Evolutionary conservation across 2,888 invertebrate genomes (phyloP), one percentile per base, ranked within the genome.

Genomic region (Brachyptera risi): DNA sequence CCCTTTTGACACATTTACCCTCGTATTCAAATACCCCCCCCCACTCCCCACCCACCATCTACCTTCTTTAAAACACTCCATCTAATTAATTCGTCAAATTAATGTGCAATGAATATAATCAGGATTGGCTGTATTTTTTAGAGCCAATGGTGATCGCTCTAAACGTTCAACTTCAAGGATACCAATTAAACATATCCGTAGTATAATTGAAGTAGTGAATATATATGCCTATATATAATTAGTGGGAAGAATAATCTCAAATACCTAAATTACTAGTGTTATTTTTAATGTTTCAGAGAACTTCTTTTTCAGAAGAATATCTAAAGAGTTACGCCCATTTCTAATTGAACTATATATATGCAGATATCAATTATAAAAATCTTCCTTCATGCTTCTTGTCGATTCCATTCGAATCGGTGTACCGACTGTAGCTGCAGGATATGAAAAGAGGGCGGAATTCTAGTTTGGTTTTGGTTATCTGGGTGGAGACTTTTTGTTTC

Each of bases 261-360:
- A n/a, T n/a, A n/a, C n/a, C n/a, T n/a, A n/a, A n/a, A n/a, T n/a
- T n/a, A n/a, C n/a, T n/a, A n/a, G n/a, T n/a, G n/a, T n/a, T n/a
- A n/a, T n/a, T n/a, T n/a, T n/a, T n/a, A n/a, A n/a, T n/a, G n/a
- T n/a, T n/a, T n/a, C n/a, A n/a, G n/a, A n/a, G n/a, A n/a, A n/a
- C n/a, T n/a, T n/a, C n/a, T n/a, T n/a, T n/a, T n/a, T n/a, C n/a
- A n/a, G n/a, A n/a, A n/a, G 31, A 31, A 7, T 24, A 24, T 23
- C 23, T 24, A 21, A 21, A 47, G 47, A 11, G 47, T 2, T 7
- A 35, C 54, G 54, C 54, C 54, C 23, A 19, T 37, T 54, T 54
- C 37, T 54, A 54, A 54, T 54, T 54, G 54, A 54, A 54, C 35
- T 35, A 35, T n/a, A n/a, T n/a, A n/a, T n/a, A n/a, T n/a, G n/a